Percentiles rank a stretch among this genome's conserved stretches.
Conservation (phyloP, 2,797 vertebrate species). For the Pempheris klunzingeri region DNA sequence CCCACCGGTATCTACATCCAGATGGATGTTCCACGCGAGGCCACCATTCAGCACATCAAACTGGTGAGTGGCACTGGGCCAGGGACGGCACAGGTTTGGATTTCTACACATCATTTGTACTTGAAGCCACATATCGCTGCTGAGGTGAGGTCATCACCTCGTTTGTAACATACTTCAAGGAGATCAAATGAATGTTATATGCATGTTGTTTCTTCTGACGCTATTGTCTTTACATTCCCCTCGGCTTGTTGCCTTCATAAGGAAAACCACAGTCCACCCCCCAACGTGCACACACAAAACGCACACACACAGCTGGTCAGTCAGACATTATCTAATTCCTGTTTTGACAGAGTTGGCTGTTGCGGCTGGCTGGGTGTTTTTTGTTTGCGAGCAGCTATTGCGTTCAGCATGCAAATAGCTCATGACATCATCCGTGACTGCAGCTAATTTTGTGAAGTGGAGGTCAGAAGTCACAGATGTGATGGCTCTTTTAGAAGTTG, state of each 20-base stretch:
- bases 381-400: conserved; percentile 31
- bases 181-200: not conserved
- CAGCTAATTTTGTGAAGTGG: conserved; percentile 11
- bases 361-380: conserved; percentile 38
- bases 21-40: conserved; percentile 95
- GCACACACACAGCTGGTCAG: conserved; percentile 23
- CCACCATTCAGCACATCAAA: conserved; percentile 97
- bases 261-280: conserved; percentile 15
- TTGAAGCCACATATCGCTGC: not conserved
- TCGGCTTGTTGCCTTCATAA: conserved; percentile 6
- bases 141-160: not conserved
- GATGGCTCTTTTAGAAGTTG: not conserved
- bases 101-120: not conserved
- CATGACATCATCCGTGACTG: conserved; percentile 47
- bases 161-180: not conserved
- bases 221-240: conserved; percentile 1
- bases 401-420: conserved; percentile 42
- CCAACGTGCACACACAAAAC: conserved; percentile 5
- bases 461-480: conserved; percentile 8
- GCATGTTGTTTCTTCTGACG: not conserved
- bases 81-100: not conserved
- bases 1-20: conserved; percentile 98
- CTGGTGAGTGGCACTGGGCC: conserved; percentile 85
- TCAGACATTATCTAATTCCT: conserved; percentile 62
- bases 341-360: conserved; percentile 50